phyloP scores from a whole-genome alignment of 2,113 vertebrate genomes.

The Jacana jacana region DNA sequence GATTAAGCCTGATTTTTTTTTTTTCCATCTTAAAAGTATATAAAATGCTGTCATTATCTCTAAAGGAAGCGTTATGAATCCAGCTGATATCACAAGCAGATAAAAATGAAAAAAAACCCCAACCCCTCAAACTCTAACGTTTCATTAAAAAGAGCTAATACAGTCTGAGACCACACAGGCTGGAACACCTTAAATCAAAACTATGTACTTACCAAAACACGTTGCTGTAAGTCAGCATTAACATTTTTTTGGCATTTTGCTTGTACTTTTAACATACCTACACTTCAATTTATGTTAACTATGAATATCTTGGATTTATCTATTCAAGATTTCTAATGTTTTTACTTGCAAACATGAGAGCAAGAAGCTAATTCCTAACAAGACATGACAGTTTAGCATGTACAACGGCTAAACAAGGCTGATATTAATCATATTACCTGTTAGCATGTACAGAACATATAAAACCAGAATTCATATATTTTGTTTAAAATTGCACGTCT shows the following conservation, averaged over 20 bases:
- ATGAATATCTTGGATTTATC: not conserved
- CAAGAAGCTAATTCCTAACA: slow-evolving; percentile 14
- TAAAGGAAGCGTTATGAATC: not conserved
- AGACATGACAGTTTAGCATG: slow-evolving; percentile 7
- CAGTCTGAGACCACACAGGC: slow-evolving; percentile 30
- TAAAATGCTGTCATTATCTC: not conserved
- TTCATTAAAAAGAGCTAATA: slow-evolving; percentile 14
- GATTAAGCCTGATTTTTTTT: not conserved
- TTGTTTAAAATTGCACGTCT: not conserved
- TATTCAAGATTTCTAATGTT: not conserved
- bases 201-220: not conserved
- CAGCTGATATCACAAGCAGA: slow-evolving; percentile 1
- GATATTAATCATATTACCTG: not conserved
- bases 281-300: slow-evolving; percentile 1
- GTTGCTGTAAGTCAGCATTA: not conserved
- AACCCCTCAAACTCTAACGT: not conserved
- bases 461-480: not conserved
- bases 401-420: not conserved
- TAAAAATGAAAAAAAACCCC: not conserved
- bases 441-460: not conserved
- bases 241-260: not conserved
- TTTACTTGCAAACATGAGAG: not conserved
- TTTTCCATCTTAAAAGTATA: not conserved
- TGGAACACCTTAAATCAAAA: slow-evolving; percentile 26
- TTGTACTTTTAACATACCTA: slow-evolving; percentile 12